These are phyloP conservation scores for Fulica atra DNA, from an alignment of 2,113 vertebrate species.

Conservation along the genomic window DNA sequence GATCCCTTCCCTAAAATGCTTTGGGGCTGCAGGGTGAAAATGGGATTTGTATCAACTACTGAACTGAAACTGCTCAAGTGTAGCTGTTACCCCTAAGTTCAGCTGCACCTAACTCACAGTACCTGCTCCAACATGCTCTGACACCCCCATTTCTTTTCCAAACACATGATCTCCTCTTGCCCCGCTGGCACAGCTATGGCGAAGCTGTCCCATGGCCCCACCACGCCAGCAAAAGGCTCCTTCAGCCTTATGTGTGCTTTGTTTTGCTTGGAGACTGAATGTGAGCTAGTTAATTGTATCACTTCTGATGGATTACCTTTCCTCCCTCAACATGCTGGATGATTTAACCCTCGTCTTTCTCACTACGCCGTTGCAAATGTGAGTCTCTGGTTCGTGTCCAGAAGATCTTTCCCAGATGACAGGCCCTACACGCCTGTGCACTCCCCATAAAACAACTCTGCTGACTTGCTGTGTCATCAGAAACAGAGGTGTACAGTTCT, in stretches of 20 bases:
- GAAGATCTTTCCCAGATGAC: constrained; percentile 18
- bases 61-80: neutral
- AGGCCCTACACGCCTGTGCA: neutral
- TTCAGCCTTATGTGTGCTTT: neutral
- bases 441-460: neutral
- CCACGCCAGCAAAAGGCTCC: neutral
- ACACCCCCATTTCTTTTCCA: neutral
- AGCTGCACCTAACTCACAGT: neutral
- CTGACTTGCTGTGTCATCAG: neutral
- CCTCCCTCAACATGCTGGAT: neutral
- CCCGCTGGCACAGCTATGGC: neutral
- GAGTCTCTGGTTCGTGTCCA: neutral
- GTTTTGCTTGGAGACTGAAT: neutral
- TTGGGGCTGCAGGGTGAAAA: neutral
- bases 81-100: neutral
- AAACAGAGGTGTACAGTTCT: neutral
- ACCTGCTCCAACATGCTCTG: neutral
- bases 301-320: neutral
- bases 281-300: neutral
- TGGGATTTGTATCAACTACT: neutral
- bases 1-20: neutral
- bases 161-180: fast-evolving
- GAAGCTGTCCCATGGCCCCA: neutral
- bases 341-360: neutral
- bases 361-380: neutral